Evolutionary conservation across 92 coral and sea anemone species (phyloP).

Genomic region (Actinostola sp.): DNA sequence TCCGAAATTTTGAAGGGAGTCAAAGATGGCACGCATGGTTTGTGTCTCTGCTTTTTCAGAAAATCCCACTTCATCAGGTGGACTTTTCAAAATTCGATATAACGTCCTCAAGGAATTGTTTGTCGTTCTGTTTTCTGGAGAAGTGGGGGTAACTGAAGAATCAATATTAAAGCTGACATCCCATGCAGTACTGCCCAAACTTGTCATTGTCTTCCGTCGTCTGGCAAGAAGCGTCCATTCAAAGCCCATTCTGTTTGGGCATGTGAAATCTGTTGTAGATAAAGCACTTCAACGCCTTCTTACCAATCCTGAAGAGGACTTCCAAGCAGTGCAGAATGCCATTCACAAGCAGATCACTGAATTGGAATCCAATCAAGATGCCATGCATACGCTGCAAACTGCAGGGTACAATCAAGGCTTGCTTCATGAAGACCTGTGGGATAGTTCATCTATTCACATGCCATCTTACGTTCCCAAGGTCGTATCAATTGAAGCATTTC

Average conservation of each 20-base stretch:
- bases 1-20: not conserved
- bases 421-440: conserved; percentile 52
- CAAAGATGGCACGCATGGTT: conserved; percentile 5
- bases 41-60: conserved; percentile 14
- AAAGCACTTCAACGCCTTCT: not conserved
- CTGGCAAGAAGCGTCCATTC: conserved; percentile 11
- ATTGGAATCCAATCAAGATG: conserved; percentile 53
- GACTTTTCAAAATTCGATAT: conserved; percentile 17
- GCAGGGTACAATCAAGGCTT: conserved; percentile 52
- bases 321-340: not conserved
- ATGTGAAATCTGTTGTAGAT: conserved; percentile 14
- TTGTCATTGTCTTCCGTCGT: conserved; percentile 23
- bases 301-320: not conserved
- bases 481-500: not conserved
- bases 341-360: conserved; percentile 31
- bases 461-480: conserved; percentile 32
- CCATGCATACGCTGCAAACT: conserved; percentile 56
- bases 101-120: conserved; percentile 10
- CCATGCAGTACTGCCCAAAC: not conserved
- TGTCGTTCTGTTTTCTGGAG: conserved; percentile 8
- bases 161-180: not conserved
- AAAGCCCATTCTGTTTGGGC: conserved; percentile 13
- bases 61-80: conserved; percentile 1
- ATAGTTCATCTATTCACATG: conserved; percentile 40
- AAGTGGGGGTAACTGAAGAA: not conserved